A percentile compares a stretch with the other conserved stretches of the same genome.
phyloP scores from a whole-genome alignment of 2,888 invertebrate genomes.

The Tenthredo scrophulariae region DNA sequence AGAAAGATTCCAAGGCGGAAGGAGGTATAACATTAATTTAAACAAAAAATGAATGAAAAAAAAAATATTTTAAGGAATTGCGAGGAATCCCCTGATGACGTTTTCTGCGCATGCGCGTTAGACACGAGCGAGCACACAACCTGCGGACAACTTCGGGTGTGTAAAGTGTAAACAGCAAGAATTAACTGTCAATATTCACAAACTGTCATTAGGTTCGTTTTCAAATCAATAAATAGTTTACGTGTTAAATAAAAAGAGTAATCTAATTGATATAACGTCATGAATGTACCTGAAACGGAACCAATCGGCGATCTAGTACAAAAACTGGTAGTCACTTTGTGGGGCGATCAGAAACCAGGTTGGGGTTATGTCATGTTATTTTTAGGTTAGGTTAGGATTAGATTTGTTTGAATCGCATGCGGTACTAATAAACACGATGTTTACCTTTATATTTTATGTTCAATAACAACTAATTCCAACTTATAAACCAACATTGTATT shows the following conservation, averaged over 20 bases:
- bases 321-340: slow-evolving; percentile 73
- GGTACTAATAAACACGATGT: neutral
- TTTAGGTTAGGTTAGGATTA: slow-evolving; percentile 12
- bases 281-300: slow-evolving; percentile 71
- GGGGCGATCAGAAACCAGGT: slow-evolving; percentile 76
- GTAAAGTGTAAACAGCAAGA: slow-evolving; percentile 26
- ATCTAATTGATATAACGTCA: slow-evolving; percentile 57
- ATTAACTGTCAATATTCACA: slow-evolving; percentile 8
- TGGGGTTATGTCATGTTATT: slow-evolving; percentile 57
- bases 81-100: neutral
- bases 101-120: neutral
- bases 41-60: neutral
- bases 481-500: neutral
- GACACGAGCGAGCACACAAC: neutral
- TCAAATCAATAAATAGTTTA: neutral
- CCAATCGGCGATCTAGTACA: slow-evolving; percentile 74
- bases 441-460: neutral
- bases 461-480: slow-evolving; percentile 11
- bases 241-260: neutral
- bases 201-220: neutral
- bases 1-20: neutral
- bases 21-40: neutral
- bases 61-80: neutral
- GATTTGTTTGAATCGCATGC: neutral
- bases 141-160: neutral